phyloP scores from a whole-genome alignment of 2,113 vertebrate species.

The Pangasianodon hypophthalmus region DNA sequence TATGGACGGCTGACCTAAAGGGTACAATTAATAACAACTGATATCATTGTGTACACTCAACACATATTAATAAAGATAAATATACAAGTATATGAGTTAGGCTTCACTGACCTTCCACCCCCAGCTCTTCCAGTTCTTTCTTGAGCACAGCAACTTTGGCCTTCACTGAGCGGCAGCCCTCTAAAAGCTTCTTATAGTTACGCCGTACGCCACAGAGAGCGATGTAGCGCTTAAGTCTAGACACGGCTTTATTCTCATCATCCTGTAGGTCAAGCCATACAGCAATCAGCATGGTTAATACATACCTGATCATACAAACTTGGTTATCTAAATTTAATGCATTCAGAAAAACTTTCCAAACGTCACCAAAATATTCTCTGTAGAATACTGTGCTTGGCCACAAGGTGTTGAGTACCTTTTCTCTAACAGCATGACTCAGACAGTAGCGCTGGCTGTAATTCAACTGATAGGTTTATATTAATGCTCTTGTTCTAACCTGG shows the following conservation, averaged over 20 bases:
- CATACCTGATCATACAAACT: neutral
- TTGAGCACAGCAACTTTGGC: slow-evolving; percentile 74
- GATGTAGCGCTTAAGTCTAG: slow-evolving; percentile 82
- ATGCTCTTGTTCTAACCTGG: neutral
- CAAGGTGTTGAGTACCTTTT: neutral
- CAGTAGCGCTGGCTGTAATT: neutral
- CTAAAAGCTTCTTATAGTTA: slow-evolving; percentile 85
- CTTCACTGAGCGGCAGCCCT: slow-evolving; percentile 70
- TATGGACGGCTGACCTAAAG: slow-evolving; percentile 78
- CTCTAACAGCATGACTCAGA: neutral
- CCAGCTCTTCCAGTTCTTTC: slow-evolving; percentile 80
- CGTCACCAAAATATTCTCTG: neutral
- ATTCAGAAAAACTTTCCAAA: neutral
- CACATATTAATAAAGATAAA: neutral
- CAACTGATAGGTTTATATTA: neutral
- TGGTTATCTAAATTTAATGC: neutral
- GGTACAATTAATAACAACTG: neutral
- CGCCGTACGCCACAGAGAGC: slow-evolving; percentile 77
- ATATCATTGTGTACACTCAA: neutral
- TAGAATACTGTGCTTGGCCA: neutral
- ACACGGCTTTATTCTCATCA: slow-evolving; percentile 64
- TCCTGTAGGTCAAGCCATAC: slow-evolving; percentile 47
- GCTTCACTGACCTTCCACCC: slow-evolving; percentile 76
- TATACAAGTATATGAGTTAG: neutral
- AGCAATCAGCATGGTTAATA: slow-evolving; percentile 4